Conservation (phyloP, 23 tunicate species). For the Halocynthia aurantium region DNA sequence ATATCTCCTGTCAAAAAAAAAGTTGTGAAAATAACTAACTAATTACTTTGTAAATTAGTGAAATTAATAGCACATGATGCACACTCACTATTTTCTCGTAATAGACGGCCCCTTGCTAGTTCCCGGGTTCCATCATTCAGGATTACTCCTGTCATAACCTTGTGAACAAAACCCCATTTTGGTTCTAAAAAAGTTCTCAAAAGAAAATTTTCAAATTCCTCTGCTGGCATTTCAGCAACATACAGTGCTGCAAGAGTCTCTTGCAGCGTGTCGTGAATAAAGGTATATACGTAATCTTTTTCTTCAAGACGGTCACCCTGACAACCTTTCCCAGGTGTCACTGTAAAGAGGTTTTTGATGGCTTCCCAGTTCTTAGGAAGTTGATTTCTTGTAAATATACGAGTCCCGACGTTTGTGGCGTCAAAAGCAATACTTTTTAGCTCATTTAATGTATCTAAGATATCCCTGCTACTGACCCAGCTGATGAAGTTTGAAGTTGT, state of each 20-base stretch:
- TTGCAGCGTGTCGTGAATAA: background rate
- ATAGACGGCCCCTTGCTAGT: background rate
- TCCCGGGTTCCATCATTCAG: background rate
- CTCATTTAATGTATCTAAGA: background rate
- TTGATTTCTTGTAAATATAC: background rate
- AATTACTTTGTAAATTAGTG: background rate
- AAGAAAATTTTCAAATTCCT: background rate
- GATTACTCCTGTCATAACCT: background rate
- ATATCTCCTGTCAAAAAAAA: background rate
- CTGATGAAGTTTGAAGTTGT: background rate
- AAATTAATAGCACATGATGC: background rate
- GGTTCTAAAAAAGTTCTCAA: background rate
- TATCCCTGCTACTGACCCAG: background rate
- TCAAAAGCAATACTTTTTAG: background rate
- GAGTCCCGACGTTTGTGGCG: background rate
- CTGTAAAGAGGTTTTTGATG: background rate
- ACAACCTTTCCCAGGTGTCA: background rate
- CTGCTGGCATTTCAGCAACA: constrained; percentile 3
- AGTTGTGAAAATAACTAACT: background rate
- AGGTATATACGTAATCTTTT: background rate
- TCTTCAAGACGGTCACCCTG: background rate
- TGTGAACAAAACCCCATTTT: constrained; percentile 5
- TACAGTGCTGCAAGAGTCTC: constrained; percentile 2
- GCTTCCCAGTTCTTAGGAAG: background rate
- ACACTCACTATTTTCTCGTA: background rate